Base-by-base conservation (phyloP, 1,140 invertebrate species). In the Paraescarpia echinospica region DNA sequence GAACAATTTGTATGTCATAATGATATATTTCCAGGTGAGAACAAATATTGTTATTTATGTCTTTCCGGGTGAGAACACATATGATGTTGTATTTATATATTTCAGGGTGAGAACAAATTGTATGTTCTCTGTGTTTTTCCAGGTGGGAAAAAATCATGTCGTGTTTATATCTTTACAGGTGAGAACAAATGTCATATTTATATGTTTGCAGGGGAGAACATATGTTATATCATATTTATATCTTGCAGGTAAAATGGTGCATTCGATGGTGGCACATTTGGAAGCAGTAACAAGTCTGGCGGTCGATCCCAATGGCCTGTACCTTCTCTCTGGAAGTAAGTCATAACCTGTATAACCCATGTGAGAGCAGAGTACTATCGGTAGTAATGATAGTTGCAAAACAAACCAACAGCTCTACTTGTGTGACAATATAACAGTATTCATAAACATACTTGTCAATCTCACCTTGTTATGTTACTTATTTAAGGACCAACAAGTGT, bases 231-330 rank as follows among this genome's bases (percentile, higher is more conserved):
- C 34, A n/a, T 92, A 12, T 51, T 92, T 94, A 34, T 93, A 18
- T 92, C 93, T 95, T 95, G 34, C 94, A 97, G 97, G 97, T 22
- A 98, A 98, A 96, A 97, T 99, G 96, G 97, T 99, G 93, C 98
- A 99, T 96, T 98, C 98, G 88, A 99, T 99, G 98, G 99, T 99
- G 93, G 99, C 99, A 93, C 99, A 99, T 97, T 97, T 99, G 95
- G 99, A 99, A 96, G 98, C 99, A 93, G 99, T 99, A 93, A 99
- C 99, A 93, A 98, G 98, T 96, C 97, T 99, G 95, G 99, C 99
- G 94, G 98, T 99, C 93, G 99, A 99, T 97, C 98, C 99, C 92
- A 99, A 99, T 97, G 99, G 99, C 90, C 97, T 99, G 94, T 99
- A 99, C 97, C 97, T 99, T 95, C 97, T 99, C 94, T 99, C 99